Evolutionary conservation across 2,888 invertebrate genomes (phyloP).

Genomic region (Leptinotarsa tumamoca): DNA sequence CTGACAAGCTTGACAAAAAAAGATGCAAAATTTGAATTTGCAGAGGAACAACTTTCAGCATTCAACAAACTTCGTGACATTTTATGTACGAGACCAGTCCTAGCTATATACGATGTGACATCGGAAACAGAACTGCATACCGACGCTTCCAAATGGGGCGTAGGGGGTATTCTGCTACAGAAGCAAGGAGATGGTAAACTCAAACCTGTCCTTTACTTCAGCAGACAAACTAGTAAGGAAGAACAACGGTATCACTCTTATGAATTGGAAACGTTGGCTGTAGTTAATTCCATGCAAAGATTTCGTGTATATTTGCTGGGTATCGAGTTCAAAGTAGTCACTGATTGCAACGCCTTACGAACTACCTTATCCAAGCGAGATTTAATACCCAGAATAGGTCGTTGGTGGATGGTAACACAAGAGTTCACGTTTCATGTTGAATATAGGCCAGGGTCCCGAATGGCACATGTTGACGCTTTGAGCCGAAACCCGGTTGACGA

Average conservation of each 20-base stretch:
- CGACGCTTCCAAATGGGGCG: constrained; percentile 43
- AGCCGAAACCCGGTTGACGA: constrained; percentile 41
- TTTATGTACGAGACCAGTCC: constrained; percentile 39
- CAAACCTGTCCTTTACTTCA: constrained; percentile 35
- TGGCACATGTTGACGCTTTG: constrained; percentile 44
- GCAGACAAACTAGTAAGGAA: constrained; percentile 33
- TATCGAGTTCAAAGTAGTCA: constrained; percentile 49
- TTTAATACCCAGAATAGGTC: constrained; percentile 52
- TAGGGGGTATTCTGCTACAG: constrained; percentile 42
- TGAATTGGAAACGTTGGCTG: constrained; percentile 60
- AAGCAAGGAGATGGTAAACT: constrained; percentile 27
- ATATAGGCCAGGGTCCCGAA: constrained; percentile 37
- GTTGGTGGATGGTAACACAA: constrained; percentile 55
- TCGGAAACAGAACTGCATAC: constrained; percentile 47
- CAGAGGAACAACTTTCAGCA: constrained; percentile 10
- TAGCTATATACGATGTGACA: constrained; percentile 46
- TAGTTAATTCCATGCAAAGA: constrained; percentile 53
- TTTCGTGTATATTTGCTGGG: constrained; percentile 53
- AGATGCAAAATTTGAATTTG: constrained; percentile 33
- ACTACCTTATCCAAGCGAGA: constrained; percentile 52
- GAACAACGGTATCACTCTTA: constrained; percentile 55
- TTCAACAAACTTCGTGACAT: constrained; percentile 24
- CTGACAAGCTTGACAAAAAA: constrained; percentile 47
- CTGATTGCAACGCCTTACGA: constrained; percentile 57
- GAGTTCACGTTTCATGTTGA: constrained; percentile 44